Percentiles rank a stretch among this genome's conserved stretches.
Evolutionary conservation across 2,113 vertebrate genomes (phyloP).

Genomic region (Sander vitreus): DNA sequence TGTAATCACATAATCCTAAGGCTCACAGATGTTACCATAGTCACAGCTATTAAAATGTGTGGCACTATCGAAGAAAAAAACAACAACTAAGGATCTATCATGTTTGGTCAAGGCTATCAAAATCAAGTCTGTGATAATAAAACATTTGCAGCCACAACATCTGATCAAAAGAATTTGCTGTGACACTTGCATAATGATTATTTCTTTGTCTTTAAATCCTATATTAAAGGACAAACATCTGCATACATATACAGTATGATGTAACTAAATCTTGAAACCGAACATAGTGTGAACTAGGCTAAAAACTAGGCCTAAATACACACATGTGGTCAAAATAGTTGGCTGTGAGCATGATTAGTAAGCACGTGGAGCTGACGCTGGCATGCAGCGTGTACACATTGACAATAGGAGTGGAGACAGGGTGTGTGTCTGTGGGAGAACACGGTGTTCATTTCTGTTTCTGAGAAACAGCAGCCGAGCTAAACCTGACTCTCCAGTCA

Average conservation of each 20-base stretch:
- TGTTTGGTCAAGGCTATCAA: background rate
- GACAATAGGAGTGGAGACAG: slow-evolving; percentile 24
- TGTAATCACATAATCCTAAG: no score
- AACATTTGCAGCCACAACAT: background rate
- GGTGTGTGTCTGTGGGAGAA: slow-evolving; percentile 47
- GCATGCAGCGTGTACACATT: background rate
- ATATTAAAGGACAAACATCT: background rate
- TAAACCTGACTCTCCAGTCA: slow-evolving; percentile 68
- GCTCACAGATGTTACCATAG: no score
- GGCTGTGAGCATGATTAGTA: background rate
- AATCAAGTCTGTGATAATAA: background rate
- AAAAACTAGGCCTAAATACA: background rate
- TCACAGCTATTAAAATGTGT: background rate
- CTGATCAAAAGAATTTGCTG: background rate
- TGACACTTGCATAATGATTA: background rate
- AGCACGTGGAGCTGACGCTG: background rate
- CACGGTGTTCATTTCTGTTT: slow-evolving; percentile 73
- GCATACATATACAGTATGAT: background rate
- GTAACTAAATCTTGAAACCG: background rate
- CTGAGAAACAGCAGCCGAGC: slow-evolving; percentile 64
- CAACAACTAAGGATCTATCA: no score
- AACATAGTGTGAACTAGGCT: background rate
- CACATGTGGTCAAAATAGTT: background rate
- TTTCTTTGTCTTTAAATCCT: background rate
- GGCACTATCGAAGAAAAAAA: no score